Percentiles rank a stretch among this genome's conserved stretches.
These are phyloP conservation scores for Sus scrofa DNA, from an alignment of 2,113 vertebrate species.

Conservation along the genomic window DNA sequence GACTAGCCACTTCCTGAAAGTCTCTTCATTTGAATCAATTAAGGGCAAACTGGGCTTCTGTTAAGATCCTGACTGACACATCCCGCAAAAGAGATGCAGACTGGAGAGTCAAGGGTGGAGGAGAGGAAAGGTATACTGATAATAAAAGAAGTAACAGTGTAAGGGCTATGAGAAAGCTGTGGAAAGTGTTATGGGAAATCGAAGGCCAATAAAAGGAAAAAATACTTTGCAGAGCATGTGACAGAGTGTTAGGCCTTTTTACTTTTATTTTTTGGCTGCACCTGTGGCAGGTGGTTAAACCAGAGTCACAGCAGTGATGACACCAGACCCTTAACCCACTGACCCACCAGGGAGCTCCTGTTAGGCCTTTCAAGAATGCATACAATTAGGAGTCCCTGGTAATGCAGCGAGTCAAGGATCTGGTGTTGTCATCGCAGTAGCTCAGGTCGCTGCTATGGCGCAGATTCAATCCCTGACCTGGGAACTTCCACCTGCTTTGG, in stretches of 20 bases:
- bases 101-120: background rate
- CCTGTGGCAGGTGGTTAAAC: no score
- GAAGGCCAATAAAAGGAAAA: background rate
- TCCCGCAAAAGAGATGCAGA: background rate
- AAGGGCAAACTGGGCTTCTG: background rate
- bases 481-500: no score
- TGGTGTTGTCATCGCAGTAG: no score
- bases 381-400: no score
- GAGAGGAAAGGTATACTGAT: background rate
- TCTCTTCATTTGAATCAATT: slow-evolving; percentile 17
- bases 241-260: background rate
- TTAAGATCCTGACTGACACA: background rate
- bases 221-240: background rate
- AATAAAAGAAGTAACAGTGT: background rate
- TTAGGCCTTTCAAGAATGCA: no score
- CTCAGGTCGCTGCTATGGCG: no score
- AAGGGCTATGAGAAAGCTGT: background rate
- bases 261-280: background rate
- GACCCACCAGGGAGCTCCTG: no score
- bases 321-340: no score
- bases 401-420: no score
- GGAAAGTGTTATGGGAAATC: background rate
- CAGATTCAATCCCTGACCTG: no score
- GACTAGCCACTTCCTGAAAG: background rate
- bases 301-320: no score